Evolutionary conservation across 2,888 invertebrate genomes (phyloP), one percentile per base, ranked within the genome.

Genomic region (Polia nebulosa): DNA sequence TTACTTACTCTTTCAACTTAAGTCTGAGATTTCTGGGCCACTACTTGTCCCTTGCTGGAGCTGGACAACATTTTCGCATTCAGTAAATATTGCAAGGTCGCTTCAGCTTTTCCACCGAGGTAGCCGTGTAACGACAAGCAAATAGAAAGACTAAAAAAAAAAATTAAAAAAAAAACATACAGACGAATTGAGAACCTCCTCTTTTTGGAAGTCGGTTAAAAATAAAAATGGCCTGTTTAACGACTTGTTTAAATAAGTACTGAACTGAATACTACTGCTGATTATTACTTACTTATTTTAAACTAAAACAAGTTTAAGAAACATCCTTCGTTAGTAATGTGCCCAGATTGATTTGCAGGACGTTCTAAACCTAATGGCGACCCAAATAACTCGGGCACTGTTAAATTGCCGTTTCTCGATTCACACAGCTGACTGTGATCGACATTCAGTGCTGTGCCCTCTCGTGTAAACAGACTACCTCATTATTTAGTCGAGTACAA

Each of bases 351-450:
- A 79, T 82, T 45, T 20, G 47, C 69, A 80, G 78, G 81, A 82
- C 68, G 76, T 81, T 67, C 68, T 70, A 69, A 75, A 13, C 55
- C 41, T 72, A 78, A 78, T 61, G 44, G 67, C 51, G 80, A 65
- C 72, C 82, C 76, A 73, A 82, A 86, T 85, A 86, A 78, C 85
- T 80, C 72, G 36, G 55, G 59, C 63, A 74, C 63, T 56, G 70
- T 69, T 77, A 78, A 80, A 80, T 47, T 64, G 36, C 52, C 73
- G 72, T 85, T 72, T 69, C 63, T 49, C 41, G 60, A 67, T 71
- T 64, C 56, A 74, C 32, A 41, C 57, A 52, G 36, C 17, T 5
- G 20, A 49, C 59, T 3, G 44, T 62, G 56, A 78, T 20, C 20
- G 36, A 52, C 27, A 58, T 22, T 22, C n/a, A 9, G 36, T 58